Base-by-base conservation (phyloP, 2,888 invertebrate species). In the Pandemis heparana region DNA sequence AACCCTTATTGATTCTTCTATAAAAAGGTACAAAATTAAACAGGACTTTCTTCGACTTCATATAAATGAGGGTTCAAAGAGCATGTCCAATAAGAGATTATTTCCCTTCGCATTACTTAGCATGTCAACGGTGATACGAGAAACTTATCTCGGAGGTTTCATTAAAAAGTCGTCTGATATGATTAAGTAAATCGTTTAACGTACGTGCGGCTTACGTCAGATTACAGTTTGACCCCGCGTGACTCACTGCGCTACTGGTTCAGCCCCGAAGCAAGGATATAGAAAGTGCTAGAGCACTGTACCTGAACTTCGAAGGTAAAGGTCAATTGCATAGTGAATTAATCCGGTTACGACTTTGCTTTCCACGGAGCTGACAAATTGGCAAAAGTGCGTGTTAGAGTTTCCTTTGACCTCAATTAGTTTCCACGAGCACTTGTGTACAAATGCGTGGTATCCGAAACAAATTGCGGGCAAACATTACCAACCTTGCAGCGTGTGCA, bases 171-270 rank as follows among this genome's bases (percentile, higher is more conserved):
- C 70, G 74, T 74, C 74, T 53, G 70, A 74, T 65, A 70, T 74
- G 74, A 74, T 74, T 74, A 74, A 74, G 74, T 74, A 70, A 74
- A 74, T 74, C 74, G 75, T 71, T 77, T 65, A 67, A 75, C 74
- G 70, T 75, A 77, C 72, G 71, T 64, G 62, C 64, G 63, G 70
- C 73, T 86, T 87, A 86, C 83, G 82, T 87, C 86, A 87, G 81
- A 81, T 82, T 77, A 81, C 83, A 81, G 81, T 74, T 83, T 84
- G 84, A 79, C 78, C 75, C 71, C 62, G 65, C 43, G 71, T 77
- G 76, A 77, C 69, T 77, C 76, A 77, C 43, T 43, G 41, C 5
- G 23, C 60, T 32, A 67, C 64, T 59, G 38, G 46, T 39, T 41
- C 51, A 61, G 38, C 68, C 59, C 46, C 63, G 73, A 77, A 79